phyloP scores from a whole-genome alignment of 2,888 invertebrate genomes.

The Drosophila testacea region DNA sequence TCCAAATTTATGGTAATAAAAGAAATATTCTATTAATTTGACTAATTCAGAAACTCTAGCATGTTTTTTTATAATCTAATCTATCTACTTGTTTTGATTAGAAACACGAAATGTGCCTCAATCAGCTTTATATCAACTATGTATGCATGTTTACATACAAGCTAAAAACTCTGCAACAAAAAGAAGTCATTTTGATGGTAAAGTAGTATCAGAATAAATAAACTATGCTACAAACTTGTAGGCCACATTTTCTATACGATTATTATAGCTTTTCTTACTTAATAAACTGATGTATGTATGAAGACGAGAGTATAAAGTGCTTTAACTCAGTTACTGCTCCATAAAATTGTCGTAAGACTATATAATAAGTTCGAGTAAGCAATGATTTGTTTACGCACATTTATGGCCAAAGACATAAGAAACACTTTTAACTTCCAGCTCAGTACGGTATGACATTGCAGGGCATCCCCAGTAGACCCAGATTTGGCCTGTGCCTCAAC shows the following conservation, averaged over 20 bases:
- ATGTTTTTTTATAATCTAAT: constrained; percentile 11
- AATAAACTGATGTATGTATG: not conserved
- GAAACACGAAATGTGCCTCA: constrained; percentile 6
- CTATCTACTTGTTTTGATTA: constrained; percentile 1
- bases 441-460: constrained; percentile 6
- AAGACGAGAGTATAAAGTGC: constrained; percentile 24
- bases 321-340: not conserved
- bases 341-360: constrained; percentile 32
- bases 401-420: constrained; percentile 59
- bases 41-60: constrained; percentile 9
- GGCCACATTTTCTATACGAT: not conserved
- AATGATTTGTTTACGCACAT: constrained; percentile 58
- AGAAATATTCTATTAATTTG: constrained; percentile 5
- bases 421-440: constrained; percentile 52
- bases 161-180: not conserved
- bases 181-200: constrained; percentile 5
- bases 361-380: constrained; percentile 13
- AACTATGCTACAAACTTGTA: constrained; percentile 1
- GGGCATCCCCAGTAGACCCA: constrained; percentile 23
- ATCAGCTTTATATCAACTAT: not conserved
- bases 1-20: not conserved
- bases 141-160: not conserved
- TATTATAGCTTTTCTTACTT: not conserved
- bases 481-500: constrained; percentile 37
- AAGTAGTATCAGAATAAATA: not conserved